Percentiles rank a stretch among this genome's conserved stretches.
phyloP scores from a whole-genome alignment of 2,888 invertebrate genomes.

The Panorpa germanica region DNA sequence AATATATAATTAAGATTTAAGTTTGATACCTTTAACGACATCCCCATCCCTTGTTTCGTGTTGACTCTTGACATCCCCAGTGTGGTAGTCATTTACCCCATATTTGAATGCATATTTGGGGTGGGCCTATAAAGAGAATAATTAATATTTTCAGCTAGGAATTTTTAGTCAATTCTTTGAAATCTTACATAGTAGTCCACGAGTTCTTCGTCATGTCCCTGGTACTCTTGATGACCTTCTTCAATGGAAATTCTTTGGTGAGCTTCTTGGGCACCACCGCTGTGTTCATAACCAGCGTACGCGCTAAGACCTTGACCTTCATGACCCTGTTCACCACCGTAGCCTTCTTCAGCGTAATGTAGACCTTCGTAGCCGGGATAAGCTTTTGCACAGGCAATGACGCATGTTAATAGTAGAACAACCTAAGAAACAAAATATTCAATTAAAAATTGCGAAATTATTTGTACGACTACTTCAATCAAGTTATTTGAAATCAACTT shows the following conservation, averaged over 20 bases:
- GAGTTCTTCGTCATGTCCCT: slow-evolving; percentile 27
- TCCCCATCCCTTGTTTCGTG: slow-evolving; percentile 43
- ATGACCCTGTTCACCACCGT: slow-evolving; percentile 15
- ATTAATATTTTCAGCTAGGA: background rate
- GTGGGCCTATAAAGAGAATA: slow-evolving; percentile 29
- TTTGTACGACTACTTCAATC: too few relatives aligned
- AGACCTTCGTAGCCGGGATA: slow-evolving; percentile 23
- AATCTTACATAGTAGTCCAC: slow-evolving; percentile 43
- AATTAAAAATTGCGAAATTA: too few relatives aligned
- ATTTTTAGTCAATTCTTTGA: background rate
- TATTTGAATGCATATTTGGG: slow-evolving; percentile 36
- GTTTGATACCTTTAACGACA: slow-evolving; percentile 43
- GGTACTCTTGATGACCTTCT: slow-evolving; percentile 22
- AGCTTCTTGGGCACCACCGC: slow-evolving; percentile 18
- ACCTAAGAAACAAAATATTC: slow-evolving; percentile 12
- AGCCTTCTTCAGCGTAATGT: slow-evolving; percentile 16
- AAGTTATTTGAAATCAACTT: too few relatives aligned
- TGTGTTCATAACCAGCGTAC: slow-evolving; percentile 16
- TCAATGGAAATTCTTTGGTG: slow-evolving; percentile 14
- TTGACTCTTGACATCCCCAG: slow-evolving; percentile 41
- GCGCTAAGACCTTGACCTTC: slow-evolving; percentile 15
- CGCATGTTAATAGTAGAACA: slow-evolving; percentile 23
- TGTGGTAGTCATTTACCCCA: slow-evolving; percentile 31
- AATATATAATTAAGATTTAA: too few relatives aligned
- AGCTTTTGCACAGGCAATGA: slow-evolving; percentile 21